Percentiles rank a stretch among this genome's conserved stretches.
These are phyloP conservation scores for Ellobium chinense DNA, from an alignment of 2,888 invertebrate species.

Conservation along the genomic window DNA sequence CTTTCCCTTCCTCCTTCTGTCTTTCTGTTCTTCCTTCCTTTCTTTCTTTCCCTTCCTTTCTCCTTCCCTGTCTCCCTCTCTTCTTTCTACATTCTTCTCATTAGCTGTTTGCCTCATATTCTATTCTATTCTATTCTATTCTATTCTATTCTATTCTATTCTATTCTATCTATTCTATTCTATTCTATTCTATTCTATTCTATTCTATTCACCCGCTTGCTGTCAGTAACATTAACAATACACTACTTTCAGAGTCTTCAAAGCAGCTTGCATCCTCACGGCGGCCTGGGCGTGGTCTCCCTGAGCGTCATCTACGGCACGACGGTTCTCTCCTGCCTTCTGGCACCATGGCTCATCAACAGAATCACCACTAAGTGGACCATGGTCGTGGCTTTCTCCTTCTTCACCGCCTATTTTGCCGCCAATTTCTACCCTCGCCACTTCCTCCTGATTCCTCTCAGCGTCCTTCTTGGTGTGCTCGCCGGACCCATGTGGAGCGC, in stretches of 20 bases:
- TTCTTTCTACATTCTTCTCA: too few relatives aligned
- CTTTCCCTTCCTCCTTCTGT: too few relatives aligned
- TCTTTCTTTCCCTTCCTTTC: too few relatives aligned
- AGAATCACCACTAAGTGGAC: slow-evolving; percentile 75
- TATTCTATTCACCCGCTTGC: too few relatives aligned
- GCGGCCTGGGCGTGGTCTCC: slow-evolving; percentile 72
- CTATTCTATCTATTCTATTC: too few relatives aligned
- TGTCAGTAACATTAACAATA: neutral
- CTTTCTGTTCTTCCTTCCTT: too few relatives aligned
- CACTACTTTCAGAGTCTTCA: slow-evolving; percentile 70
- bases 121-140: too few relatives aligned
- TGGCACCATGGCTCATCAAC: slow-evolving; percentile 74
- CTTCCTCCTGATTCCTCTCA: slow-evolving; percentile 69
- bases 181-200: neutral
- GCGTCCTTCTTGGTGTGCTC: slow-evolving; percentile 67
- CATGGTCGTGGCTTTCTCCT: slow-evolving; percentile 68
- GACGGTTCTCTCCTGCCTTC: slow-evolving; percentile 73
- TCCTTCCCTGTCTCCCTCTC: too few relatives aligned
- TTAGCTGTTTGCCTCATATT: too few relatives aligned
- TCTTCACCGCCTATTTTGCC: slow-evolving; percentile 72
- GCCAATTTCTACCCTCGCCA: slow-evolving; percentile 74
- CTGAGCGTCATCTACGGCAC: slow-evolving; percentile 74
- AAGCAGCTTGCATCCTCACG: slow-evolving; percentile 70
- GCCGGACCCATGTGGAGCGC: slow-evolving; percentile 76
- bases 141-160: too few relatives aligned